Evolutionary conservation across 1,140 invertebrate species (phyloP).

Genomic region (Lepidurus packardi): DNA sequence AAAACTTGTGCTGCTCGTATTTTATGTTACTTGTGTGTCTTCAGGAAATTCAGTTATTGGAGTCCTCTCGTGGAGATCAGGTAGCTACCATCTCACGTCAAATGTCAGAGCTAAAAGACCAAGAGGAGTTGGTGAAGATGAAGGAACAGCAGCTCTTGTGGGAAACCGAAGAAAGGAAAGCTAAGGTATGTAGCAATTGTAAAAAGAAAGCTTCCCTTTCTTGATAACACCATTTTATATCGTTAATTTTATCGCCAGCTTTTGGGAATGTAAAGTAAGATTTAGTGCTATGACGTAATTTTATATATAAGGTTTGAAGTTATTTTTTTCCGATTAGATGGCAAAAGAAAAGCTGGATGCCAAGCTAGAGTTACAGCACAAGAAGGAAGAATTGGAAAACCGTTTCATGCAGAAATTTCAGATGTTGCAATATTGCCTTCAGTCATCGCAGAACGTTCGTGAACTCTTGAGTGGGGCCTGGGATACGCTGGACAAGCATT

Average conservation of each 20-base stretch:
- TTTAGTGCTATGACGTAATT: neutral
- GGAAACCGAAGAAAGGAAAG: neutral
- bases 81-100: neutral
- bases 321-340: neutral
- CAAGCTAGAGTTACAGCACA: conserved; percentile 30
- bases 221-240: neutral
- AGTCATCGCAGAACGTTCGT: conserved; percentile 34
- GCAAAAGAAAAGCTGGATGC: neutral
- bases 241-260: too few species aligned
- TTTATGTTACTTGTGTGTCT: neutral
- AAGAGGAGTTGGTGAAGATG: neutral
- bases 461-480: conserved; percentile 35
- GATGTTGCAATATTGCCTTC: conserved; percentile 34
- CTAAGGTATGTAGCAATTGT: neutral
- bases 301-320: neutral
- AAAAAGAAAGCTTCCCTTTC: too few species aligned
- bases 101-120: neutral
- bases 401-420: conserved; percentile 24
- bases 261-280: neutral
- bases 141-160: neutral
- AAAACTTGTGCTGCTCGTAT: neutral
- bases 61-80: neutral
- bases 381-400: conserved; percentile 34
- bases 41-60: neutral
- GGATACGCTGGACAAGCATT: conserved; percentile 33